These are phyloP conservation scores for Zonotrichia albicollis DNA, from an alignment of 2,797 vertebrate species.

Conservation along the genomic window DNA sequence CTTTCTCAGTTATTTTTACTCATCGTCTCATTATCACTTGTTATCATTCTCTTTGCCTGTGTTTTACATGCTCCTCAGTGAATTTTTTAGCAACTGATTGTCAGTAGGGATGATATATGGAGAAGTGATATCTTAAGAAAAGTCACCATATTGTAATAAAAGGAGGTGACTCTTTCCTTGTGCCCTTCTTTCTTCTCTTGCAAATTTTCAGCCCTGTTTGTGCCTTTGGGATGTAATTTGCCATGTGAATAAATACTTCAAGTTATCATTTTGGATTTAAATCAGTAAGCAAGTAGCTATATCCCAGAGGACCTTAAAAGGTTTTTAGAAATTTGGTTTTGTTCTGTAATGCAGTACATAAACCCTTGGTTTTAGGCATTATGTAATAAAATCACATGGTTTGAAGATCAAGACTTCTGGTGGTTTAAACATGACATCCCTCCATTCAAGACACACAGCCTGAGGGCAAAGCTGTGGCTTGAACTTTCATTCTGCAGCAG, in stretches of 20 bases:
- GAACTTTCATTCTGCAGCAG: neutral
- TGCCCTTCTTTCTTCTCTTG: neutral
- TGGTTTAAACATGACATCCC: neutral
- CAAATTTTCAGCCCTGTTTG: neutral
- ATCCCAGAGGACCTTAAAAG: neutral
- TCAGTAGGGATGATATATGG: neutral
- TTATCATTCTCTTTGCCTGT: neutral
- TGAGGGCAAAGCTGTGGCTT: neutral
- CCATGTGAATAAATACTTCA: neutral
- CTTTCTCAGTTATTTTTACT: neutral
- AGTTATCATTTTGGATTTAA: neutral
- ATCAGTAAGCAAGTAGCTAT: neutral
- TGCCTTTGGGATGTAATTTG: neutral
- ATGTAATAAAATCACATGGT: neutral
- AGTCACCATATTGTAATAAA: neutral
- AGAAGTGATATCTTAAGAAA: neutral
- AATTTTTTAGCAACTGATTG: neutral
- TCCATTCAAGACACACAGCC: neutral
- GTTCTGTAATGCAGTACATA: neutral
- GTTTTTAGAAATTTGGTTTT: neutral
- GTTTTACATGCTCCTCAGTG: neutral
- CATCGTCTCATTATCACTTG: neutral
- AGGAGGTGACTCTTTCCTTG: neutral
- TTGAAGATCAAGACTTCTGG: neutral
- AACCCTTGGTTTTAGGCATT: neutral